Evolutionary conservation across 2,113 vertebrate species (phyloP).

Genomic region (Egretta garzetta): DNA sequence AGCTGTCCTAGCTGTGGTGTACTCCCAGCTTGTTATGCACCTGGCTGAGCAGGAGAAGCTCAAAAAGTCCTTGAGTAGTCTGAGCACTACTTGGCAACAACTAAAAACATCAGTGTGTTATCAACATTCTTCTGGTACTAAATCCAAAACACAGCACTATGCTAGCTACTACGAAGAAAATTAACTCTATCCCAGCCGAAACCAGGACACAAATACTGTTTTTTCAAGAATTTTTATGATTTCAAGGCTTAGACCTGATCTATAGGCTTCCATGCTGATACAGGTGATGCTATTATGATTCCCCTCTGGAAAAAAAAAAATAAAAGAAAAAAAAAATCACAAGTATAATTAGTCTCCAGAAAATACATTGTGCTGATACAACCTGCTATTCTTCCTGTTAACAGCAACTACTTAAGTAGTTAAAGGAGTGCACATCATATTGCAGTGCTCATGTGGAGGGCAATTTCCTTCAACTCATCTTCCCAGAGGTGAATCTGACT

Average conservation of each 20-base stretch:
- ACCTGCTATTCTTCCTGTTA: background rate
- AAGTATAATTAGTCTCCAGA: background rate
- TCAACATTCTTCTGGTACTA: too few species aligned
- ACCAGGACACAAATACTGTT: too few species aligned
- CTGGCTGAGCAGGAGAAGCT: too few species aligned
- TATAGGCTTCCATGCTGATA: background rate
- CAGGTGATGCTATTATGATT: background rate
- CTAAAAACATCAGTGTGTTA: too few species aligned
- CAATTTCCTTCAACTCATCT: background rate
- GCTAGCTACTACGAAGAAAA: too few species aligned
- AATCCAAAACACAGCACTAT: too few species aligned
- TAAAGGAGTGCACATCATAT: background rate
- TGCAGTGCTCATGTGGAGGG: background rate
- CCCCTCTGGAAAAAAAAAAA: fast-evolving
- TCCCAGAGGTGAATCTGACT: background rate
- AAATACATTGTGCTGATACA: background rate
- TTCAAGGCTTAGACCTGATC: background rate
- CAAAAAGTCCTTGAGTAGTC: too few species aligned
- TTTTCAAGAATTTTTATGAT: background rate
- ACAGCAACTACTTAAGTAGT: background rate
- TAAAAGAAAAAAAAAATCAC: too few species aligned
- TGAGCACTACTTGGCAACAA: too few species aligned
- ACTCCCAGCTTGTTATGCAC: too few species aligned
- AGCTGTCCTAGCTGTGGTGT: too few species aligned
- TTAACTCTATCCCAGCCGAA: too few species aligned